Evolutionary conservation across 2,888 invertebrate genomes (phyloP).

Genomic region (Perithous albicinctus): DNA sequence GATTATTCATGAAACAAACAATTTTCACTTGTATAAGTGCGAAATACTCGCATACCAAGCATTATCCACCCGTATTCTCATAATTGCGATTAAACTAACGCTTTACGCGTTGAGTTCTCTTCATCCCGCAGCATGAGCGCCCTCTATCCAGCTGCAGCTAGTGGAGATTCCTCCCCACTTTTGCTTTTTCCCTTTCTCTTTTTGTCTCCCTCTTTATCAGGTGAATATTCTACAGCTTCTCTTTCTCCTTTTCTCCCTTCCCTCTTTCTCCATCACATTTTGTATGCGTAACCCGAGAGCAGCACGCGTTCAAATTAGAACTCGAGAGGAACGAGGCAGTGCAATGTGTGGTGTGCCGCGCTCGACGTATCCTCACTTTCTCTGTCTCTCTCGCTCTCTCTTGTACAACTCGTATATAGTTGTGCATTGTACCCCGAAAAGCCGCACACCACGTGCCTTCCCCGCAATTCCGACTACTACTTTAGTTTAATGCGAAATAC

Average conservation of each 20-base stretch:
- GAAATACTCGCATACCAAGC: conserved; percentile 9
- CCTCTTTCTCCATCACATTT: conserved; percentile 4
- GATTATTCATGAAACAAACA: conserved; percentile 64
- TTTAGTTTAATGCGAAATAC: conserved; percentile 52
- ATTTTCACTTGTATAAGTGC: conserved; percentile 50
- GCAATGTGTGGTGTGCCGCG: conserved; percentile 50
- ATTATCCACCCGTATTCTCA: background rate
- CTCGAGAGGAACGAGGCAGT: conserved; percentile 55
- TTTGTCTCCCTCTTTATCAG: too few relatives aligned
- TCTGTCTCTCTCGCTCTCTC: background rate
- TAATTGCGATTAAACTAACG: conserved; percentile 52
- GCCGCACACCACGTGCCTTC: conserved; percentile 13
- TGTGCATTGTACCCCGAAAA: conserved; percentile 29
- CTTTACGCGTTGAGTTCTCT: conserved; percentile 38
- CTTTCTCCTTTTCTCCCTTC: too few relatives aligned
- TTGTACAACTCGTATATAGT: conserved; percentile 3
- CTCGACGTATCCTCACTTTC: conserved; percentile 23
- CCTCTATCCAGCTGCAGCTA: conserved; percentile 19
- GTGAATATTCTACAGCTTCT: too few relatives aligned
- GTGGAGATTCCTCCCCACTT: conserved; percentile 8
- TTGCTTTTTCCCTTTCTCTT: background rate
- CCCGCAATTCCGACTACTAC: conserved; percentile 27
- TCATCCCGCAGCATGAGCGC: background rate
- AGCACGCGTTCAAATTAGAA: conserved; percentile 58
- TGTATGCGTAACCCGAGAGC: conserved; percentile 37